Percentiles rank a stretch among this genome's conserved stretches.
Conservation (phyloP, 2,113 vertebrate species). For the Colaptes auratus region DNA sequence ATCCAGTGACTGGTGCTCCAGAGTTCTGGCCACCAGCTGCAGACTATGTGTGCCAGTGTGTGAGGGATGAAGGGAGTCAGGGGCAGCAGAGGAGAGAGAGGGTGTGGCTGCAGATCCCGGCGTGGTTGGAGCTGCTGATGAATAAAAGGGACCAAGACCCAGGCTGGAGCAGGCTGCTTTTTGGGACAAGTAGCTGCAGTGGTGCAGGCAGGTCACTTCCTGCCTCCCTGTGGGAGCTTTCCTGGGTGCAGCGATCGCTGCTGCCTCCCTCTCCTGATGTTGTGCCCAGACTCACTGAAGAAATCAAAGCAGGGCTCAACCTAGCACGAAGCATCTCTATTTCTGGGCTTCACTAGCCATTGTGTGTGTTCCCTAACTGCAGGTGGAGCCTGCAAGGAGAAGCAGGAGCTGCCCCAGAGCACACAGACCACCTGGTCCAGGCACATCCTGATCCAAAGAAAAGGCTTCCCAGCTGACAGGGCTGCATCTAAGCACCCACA, state of each 20-base stretch:
- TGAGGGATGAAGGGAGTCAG: background rate
- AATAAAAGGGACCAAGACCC: background rate
- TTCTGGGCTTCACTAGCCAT: background rate
- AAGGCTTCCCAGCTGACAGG: background rate
- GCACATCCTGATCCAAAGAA: background rate
- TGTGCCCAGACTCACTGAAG: background rate
- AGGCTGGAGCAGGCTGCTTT: background rate
- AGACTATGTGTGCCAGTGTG: accelerated
- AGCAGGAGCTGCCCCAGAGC: background rate
- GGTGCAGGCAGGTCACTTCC: background rate
- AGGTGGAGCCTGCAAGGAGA: background rate
- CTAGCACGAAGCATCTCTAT: background rate
- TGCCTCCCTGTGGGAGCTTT: background rate
- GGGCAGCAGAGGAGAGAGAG: background rate
- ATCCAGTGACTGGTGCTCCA: background rate
- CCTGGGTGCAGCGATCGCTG: background rate
- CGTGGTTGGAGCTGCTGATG: background rate
- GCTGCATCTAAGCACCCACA: background rate
- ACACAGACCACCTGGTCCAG: background rate
- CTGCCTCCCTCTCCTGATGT: background rate
- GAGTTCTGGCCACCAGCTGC: background rate
- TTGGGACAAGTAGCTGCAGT: background rate
- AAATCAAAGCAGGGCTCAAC: background rate
- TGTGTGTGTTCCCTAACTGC: no score
- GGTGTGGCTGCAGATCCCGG: background rate